Base-by-base conservation (phyloP, 2,888 invertebrate species). In the Folsomia candida region DNA sequence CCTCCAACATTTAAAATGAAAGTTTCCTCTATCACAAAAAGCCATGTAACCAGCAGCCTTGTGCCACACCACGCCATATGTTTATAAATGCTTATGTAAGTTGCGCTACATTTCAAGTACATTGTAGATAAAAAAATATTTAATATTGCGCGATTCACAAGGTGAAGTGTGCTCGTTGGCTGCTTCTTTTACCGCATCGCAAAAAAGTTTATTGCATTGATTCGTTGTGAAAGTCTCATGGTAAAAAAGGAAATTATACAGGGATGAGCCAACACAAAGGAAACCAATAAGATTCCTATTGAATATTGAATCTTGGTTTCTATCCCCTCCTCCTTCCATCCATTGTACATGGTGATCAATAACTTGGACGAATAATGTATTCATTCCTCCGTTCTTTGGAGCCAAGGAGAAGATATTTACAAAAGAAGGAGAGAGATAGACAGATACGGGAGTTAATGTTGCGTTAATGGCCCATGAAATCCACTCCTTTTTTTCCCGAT, bases 381-480 rank as follows among this genome's bases (percentile, higher is more conserved):
- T 37, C 37, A 9, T 37, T 37, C 37, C 14, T 37, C 14, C 37
- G 14, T 37, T 37, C 37, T 37, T 37, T 37, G 37, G 37, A 9
- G 14, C 37, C 14, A 37, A 9, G 37, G 6, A 14, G 37, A 37
- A 37, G 37, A 37, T 14, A 14, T 37, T 37, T 37, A 6, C 54
- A 18, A 54, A 54, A 54, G 58, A 65, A n/a, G 28, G 61, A 72
- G 60, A 62, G 65, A 68, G 64, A 72, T 62, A 57, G 66, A 25
- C 25, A 54, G 22, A 54, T 20, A 54, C 4, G 20, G 22, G 54
- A 59, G 66, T 68, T 71, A 74, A 71, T 74, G 69, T 66, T 22
- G 51, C 59, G 54, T 67, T 72, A 75, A 75, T 75, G 72, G 70
- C 54, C 70, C 75, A 70, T 72, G 72, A 72, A 75, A 75, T 72